Conservation (phyloP, 2,113 vertebrate species). For the Perognathus longimembris region DNA sequence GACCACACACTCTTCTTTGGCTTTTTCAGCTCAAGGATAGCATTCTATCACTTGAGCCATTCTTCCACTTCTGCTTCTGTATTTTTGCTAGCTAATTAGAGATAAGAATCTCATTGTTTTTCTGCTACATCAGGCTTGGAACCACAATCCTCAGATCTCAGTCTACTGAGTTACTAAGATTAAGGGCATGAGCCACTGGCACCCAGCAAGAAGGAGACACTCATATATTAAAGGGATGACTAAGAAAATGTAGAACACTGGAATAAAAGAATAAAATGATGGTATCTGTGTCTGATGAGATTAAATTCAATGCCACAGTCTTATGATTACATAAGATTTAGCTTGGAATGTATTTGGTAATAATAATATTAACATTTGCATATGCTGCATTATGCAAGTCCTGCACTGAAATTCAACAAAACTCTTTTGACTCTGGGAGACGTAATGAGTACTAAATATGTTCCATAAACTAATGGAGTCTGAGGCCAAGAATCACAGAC, state of each 20-base stretch:
- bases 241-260: background rate
- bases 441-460: background rate
- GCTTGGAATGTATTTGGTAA: slow-evolving; percentile 19
- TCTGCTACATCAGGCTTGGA: too few species aligned
- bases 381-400: background rate
- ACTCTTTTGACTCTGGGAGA: background rate
- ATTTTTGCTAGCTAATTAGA: too few species aligned
- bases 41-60: too few species aligned
- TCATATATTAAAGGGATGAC: background rate
- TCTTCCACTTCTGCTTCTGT: too few species aligned
- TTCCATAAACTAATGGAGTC: background rate
- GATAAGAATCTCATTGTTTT: too few species aligned
- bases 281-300: background rate
- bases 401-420: background rate
- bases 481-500: background rate
- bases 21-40: too few species aligned
- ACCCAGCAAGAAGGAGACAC: too few species aligned
- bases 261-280: background rate
- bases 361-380: background rate
- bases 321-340: background rate
- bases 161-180: too few species aligned
- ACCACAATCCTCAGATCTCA: too few species aligned
- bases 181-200: too few species aligned
- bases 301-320: background rate
- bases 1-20: too few species aligned